These are phyloP conservation scores for Drosophila pallidifrons DNA, from an alignment of 1,140 invertebrate species.

Conservation along the genomic window DNA sequence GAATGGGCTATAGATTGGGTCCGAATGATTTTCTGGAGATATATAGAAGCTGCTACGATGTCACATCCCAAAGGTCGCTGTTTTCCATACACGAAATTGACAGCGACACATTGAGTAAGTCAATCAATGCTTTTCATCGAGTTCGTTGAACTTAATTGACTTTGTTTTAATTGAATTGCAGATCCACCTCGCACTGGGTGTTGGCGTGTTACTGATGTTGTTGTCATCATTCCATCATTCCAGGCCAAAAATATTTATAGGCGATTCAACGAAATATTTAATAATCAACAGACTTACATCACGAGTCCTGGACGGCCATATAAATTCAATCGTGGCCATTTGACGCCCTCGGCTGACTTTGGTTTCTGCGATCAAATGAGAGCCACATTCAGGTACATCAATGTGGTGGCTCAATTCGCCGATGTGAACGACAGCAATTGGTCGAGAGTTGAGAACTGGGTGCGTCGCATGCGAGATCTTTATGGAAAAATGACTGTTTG, in stretches of 20 bases:
- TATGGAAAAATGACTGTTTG: slow-evolving; percentile 28
- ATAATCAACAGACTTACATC: not conserved
- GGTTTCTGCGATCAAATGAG: slow-evolving; percentile 49
- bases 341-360: slow-evolving; percentile 52
- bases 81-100: not conserved
- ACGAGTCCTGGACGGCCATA: not conserved
- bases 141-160: not conserved
- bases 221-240: not conserved
- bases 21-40: not conserved
- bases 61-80: not conserved
- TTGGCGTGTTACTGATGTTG: not conserved
- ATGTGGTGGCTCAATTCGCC: slow-evolving; percentile 85
- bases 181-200: not conserved
- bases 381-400: slow-evolving; percentile 85
- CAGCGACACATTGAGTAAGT: not conserved
- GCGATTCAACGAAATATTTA: not conserved
- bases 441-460: slow-evolving; percentile 70
- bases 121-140: not conserved
- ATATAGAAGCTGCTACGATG: slow-evolving; percentile 1
- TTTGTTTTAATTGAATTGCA: not conserved
- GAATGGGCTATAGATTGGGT: not conserved
- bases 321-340: slow-evolving; percentile 54
- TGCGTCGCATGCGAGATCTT: slow-evolving; percentile 21
- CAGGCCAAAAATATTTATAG: slow-evolving; percentile 6
- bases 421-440: slow-evolving; percentile 85